These are phyloP conservation scores for Sibirionetta formosa DNA, from an alignment of 2,797 vertebrate genomes.

Conservation along the genomic window DNA sequence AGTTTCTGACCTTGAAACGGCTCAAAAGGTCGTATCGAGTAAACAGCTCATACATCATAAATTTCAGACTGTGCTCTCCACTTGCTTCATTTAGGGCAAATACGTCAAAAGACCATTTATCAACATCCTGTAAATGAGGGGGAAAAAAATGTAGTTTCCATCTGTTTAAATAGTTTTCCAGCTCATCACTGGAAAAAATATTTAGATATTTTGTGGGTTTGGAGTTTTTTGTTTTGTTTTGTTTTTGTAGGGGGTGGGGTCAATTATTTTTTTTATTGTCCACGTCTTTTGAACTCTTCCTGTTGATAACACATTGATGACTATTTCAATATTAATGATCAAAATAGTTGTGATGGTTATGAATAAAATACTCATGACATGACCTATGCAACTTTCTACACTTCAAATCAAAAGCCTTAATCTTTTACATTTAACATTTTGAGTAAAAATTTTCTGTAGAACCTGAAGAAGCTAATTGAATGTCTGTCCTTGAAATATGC, in stretches of 20 bases:
- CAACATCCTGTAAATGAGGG: constrained; percentile 88
- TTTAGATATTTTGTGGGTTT: background rate
- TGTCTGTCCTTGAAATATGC: background rate
- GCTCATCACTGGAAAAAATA: background rate
- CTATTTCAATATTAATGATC: background rate
- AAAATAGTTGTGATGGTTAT: background rate
- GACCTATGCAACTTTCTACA: background rate
- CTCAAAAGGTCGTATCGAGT: constrained; percentile 98
- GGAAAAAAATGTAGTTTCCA: constrained; percentile 4
- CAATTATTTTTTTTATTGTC: background rate
- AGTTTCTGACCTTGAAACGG: constrained; percentile 94
- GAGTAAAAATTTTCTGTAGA: background rate
- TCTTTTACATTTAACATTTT: background rate
- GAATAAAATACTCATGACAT: background rate
- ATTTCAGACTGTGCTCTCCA: constrained; percentile 96
- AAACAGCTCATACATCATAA: constrained; percentile 97
- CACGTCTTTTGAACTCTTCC: background rate
- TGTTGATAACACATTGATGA: background rate
- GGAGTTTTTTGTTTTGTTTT: background rate
- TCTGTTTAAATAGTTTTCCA: background rate
- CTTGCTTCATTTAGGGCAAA: constrained; percentile 95
- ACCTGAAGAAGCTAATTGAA: background rate
- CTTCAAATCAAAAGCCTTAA: background rate
- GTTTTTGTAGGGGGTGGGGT: background rate
- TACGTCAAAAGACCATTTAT: constrained; percentile 98